Evolutionary conservation across 2,888 invertebrate species (phyloP), one percentile per base, ranked within the genome.

Genomic region (Phyllotreta striolata): DNA sequence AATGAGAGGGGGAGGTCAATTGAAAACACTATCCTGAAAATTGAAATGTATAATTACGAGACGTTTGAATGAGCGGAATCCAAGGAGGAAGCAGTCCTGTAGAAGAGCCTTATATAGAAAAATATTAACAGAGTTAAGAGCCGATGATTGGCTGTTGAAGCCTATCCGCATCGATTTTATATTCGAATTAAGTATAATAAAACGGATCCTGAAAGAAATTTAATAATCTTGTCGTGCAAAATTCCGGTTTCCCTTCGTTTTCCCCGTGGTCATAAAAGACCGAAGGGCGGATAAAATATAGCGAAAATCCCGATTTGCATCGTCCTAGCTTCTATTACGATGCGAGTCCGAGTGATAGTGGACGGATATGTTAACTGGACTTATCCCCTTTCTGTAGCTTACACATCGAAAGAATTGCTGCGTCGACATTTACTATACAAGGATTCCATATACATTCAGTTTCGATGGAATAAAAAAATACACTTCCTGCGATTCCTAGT

Each of bases 271-370:
- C 52, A 58, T 63, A 58, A 63, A 63, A 55, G 54, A 54, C 37
- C 56, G 69, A 66, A 70, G 70, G 67, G 69, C 58, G 73, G 71
- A 74, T 74, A 72, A 73, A 67, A 72, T 73, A 74, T 73, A 70
- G 73, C 66, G 67, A 66, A 62, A 56, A 68, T 67, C 70, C 72
- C 73, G 74, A 75, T 76, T 76, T 76, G 75, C 76, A 76, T 76
- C 74, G 69, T 58, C 49, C 41, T 49, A 34, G 72, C 69, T 70
- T 66, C 61, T 61, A 64, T 64, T 73, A 76, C 73, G 72, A 73
- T 74, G 69, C 74, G 73, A 75, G 70, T 71, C 70, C 63, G 67
- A 68, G 67, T 67, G 73, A 73, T 73, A 72, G 72, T 69, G 61
- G 66, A 63, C 66, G 71, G 68, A 61, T 57, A 68, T 67, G 71